A percentile compares a stretch with the other conserved stretches of the same genome.
Conservation (phyloP, 2,888 invertebrate genomes). For the Blera fallax region DNA sequence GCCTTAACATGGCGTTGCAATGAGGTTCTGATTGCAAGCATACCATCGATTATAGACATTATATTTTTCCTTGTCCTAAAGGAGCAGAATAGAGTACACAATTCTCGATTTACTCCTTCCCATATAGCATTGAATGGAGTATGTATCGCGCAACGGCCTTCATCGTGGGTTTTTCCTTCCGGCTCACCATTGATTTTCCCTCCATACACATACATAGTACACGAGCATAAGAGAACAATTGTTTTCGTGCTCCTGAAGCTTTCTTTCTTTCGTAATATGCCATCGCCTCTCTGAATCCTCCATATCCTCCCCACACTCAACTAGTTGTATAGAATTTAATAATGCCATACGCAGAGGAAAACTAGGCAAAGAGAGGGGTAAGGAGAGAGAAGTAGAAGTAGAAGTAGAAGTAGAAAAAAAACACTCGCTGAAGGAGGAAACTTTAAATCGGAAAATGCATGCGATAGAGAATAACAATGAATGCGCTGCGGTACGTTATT, state of each 20-base stretch:
- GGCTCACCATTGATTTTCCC: conserved; percentile 67
- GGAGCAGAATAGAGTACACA: conserved; percentile 2
- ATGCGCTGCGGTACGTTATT: neutral
- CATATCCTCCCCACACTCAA: neutral
- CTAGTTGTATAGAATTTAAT: conserved; percentile 20
- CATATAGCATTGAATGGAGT: conserved; percentile 27
- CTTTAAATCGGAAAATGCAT: conserved; percentile 13
- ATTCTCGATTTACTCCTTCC: conserved; percentile 27
- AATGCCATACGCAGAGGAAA: conserved; percentile 6
- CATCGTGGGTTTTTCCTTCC: conserved; percentile 61
- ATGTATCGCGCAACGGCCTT: conserved; percentile 52
- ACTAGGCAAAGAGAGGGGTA: no score
- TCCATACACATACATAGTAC: conserved; percentile 17
- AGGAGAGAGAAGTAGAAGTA: neutral
- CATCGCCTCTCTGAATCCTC: neutral
- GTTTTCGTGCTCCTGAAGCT: neutral
- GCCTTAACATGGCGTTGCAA: conserved; percentile 32
- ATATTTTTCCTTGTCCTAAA: conserved; percentile 8
- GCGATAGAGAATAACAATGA: conserved; percentile 9
- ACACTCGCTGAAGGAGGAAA: neutral
- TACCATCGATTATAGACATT: conserved; percentile 15
- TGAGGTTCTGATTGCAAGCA: conserved; percentile 51
- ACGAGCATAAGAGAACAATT: conserved; percentile 14
- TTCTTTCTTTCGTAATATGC: neutral
- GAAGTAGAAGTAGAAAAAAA: neutral